Evolutionary conservation across 2,797 vertebrate genomes (phyloP).

Genomic region (Morelia viridis): DNA sequence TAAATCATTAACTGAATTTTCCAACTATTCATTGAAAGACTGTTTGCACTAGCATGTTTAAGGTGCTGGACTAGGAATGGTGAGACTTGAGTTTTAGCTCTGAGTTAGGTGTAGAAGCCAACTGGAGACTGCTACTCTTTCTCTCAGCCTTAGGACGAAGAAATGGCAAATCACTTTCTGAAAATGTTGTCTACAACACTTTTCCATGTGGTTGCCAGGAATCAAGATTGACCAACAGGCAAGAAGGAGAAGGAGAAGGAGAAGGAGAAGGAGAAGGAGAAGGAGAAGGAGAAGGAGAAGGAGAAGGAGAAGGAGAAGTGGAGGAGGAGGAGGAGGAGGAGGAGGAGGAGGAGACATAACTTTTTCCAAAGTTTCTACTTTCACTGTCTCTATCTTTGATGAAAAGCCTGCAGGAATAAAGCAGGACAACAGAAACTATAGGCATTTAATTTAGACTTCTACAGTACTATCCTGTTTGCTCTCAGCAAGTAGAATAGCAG

Average conservation of each 20-base stretch:
- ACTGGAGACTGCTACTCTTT: background rate
- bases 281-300: background rate
- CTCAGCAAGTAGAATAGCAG: too few relatives aligned
- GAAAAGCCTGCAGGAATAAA: too few relatives aligned
- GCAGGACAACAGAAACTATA: too few relatives aligned
- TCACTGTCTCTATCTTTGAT: too few relatives aligned
- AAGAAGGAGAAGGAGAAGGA: background rate
- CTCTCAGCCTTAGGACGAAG: background rate
- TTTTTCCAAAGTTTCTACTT: too few relatives aligned
- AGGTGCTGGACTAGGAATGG: background rate
- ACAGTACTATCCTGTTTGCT: too few relatives aligned
- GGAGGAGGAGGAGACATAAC: too few relatives aligned
- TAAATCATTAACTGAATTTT: background rate
- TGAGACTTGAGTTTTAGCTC: background rate
- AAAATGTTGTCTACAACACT: background rate
- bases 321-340: too few relatives aligned
- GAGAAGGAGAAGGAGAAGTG: too few relatives aligned
- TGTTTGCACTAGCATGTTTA: background rate
- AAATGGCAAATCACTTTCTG: background rate
- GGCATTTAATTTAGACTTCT: too few relatives aligned
- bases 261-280: too few relatives aligned
- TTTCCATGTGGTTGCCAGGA: background rate
- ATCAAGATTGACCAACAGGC: background rate
- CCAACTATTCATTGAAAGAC: background rate
- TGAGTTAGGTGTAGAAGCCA: background rate